phyloP scores from a whole-genome alignment of 1,140 invertebrate genomes.

The Steinernema khuongi region DNA sequence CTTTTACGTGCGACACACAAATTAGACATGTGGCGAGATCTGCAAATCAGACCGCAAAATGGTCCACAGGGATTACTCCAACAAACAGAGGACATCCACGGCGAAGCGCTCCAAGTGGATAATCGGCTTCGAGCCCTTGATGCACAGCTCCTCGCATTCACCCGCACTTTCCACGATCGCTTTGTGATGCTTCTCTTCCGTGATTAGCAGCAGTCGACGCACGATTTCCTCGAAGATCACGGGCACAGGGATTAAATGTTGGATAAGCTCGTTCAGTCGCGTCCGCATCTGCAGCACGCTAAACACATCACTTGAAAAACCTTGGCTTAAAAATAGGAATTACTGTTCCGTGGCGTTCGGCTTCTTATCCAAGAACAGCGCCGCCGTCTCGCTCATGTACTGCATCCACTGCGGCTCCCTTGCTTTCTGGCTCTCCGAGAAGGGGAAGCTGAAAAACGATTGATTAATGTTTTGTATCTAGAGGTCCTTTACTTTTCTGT shows the following conservation, averaged over 20 bases:
- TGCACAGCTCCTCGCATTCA: slow-evolving; percentile 19
- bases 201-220: slow-evolving; percentile 2
- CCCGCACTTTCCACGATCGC: slow-evolving; percentile 10
- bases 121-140: slow-evolving; percentile 24
- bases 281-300: background rate
- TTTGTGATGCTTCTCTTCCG: background rate
- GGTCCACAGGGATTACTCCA: background rate
- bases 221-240: slow-evolving; percentile 18
- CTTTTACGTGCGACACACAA: too few relatives aligned
- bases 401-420: slow-evolving; percentile 85
- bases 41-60: background rate
- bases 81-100: background rate
- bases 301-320: too few relatives aligned
- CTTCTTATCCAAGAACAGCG: background rate
- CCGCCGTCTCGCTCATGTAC: slow-evolving; percentile 75
- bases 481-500: slow-evolving; percentile 69
- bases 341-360: background rate
- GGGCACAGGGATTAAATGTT: slow-evolving; percentile 28
- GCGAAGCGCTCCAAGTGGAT: slow-evolving; percentile 37
- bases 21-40: background rate
- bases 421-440: slow-evolving; percentile 75
- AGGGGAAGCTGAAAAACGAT: slow-evolving; percentile 68
- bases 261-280: slow-evolving; percentile 18
- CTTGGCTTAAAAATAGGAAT: background rate
- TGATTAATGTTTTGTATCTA: background rate